Percentiles rank a stretch among this genome's conserved stretches.
Evolutionary conservation across 2,797 vertebrate genomes (phyloP).

Genomic region (Notamacropus eugenii): DNA sequence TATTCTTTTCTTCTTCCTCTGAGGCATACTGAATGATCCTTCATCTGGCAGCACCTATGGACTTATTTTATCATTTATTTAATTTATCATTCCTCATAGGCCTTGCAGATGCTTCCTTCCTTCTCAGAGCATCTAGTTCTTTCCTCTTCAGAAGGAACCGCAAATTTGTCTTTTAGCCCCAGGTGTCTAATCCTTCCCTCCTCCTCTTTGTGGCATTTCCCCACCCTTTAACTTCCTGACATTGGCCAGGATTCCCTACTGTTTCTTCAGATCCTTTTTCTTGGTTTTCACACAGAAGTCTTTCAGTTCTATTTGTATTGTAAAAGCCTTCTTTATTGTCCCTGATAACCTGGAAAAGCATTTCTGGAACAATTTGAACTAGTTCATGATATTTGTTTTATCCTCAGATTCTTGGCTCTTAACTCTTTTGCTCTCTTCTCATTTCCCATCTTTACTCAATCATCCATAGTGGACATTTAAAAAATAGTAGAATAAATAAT

Average conservation of each 20-base stretch:
- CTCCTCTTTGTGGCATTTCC: background rate
- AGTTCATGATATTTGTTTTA: background rate
- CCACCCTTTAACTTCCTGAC: background rate
- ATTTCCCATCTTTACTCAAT: background rate
- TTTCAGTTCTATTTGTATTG: background rate
- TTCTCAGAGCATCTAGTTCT: background rate
- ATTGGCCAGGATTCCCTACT: background rate
- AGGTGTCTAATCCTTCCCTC: background rate
- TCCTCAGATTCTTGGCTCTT: background rate
- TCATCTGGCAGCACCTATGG: background rate
- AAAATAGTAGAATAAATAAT: background rate
- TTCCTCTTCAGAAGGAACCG: background rate
- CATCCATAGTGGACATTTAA: background rate
- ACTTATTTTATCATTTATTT: background rate
- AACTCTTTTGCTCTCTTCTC: background rate
- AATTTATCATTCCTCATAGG: background rate
- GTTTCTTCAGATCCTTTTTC: background rate
- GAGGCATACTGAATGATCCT: background rate
- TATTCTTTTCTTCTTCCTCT: background rate
- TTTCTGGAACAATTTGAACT: background rate
- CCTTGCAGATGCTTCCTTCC: background rate
- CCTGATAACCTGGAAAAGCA: background rate
- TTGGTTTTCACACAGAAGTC: background rate
- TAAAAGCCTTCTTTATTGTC: background rate
- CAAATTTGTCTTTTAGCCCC: background rate